phyloP scores from a whole-genome alignment of 2,113 vertebrate species.

The Varanus salvator region DNA sequence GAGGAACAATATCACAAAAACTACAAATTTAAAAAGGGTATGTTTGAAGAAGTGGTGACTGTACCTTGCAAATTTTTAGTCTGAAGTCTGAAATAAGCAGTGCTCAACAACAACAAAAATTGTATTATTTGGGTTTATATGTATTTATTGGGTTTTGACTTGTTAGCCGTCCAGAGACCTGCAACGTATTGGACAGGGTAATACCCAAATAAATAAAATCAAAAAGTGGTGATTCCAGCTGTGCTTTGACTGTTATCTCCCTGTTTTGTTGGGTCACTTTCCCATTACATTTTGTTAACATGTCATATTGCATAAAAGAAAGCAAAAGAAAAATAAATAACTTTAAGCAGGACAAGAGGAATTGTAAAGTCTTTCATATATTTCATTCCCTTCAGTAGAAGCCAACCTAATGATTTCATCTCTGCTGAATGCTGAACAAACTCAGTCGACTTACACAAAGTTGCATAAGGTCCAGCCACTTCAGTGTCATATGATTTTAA shows the following conservation, averaged over 20 bases:
- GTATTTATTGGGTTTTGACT: too few relatives aligned
- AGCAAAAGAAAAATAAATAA: slow-evolving; percentile 15
- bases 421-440: slow-evolving; percentile 18
- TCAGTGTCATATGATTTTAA: slow-evolving; percentile 36
- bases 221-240: background rate
- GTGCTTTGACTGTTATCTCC: rapidly evolving
- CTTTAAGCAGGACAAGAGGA: slow-evolving; percentile 1
- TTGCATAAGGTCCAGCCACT: slow-evolving; percentile 9
- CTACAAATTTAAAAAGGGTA: background rate
- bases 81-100: slow-evolving; percentile 21
- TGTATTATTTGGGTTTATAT: too few relatives aligned
- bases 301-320: background rate
- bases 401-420: slow-evolving; percentile 36
- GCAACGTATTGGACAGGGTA: too few relatives aligned
- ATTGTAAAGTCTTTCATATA: background rate
- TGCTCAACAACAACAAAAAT: background rate
- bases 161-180: too few relatives aligned
- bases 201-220: too few relatives aligned
- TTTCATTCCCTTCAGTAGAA: background rate
- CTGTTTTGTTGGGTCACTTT: background rate
- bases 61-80: background rate
- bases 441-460: background rate
- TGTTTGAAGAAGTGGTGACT: background rate
- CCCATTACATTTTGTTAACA: background rate
- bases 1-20: background rate